Evolutionary conservation across 2,888 invertebrate species (phyloP).

Genomic region (Acronicta psi): DNA sequence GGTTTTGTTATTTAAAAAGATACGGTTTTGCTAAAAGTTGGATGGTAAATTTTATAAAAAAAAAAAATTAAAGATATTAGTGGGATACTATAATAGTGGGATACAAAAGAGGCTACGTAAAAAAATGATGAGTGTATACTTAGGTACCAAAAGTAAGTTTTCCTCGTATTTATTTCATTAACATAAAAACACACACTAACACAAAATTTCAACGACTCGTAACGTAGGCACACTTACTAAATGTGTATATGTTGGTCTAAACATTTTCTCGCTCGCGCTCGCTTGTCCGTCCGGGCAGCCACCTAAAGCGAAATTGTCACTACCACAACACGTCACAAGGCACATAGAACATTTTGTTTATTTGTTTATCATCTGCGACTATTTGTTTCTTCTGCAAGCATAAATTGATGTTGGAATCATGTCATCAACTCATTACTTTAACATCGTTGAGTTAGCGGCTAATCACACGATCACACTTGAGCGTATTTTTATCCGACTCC

Average conservation of each 20-base stretch:
- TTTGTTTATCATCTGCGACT: slow-evolving; percentile 41
- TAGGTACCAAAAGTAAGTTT: too few relatives aligned
- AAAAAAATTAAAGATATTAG: too few relatives aligned
- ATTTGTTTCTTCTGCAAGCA: slow-evolving; percentile 30
- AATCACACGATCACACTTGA: neutral
- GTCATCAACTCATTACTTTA: slow-evolving; percentile 29
- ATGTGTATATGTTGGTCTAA: slow-evolving; percentile 46
- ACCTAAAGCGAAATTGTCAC: slow-evolving; percentile 58
- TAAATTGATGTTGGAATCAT: slow-evolving; percentile 19
- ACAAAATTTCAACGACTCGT: slow-evolving; percentile 40
- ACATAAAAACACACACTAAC: neutral
- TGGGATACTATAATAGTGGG: too few relatives aligned
- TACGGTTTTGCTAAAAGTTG: too few relatives aligned
- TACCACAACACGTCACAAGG: slow-evolving; percentile 27
- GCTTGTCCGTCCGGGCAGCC: slow-evolving; percentile 43
- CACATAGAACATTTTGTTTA: slow-evolving; percentile 39
- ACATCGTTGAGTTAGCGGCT: neutral
- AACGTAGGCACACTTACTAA: slow-evolving; percentile 65
- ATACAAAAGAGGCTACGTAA: too few relatives aligned
- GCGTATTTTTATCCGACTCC: neutral
- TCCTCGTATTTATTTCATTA: neutral
- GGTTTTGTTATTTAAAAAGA: too few relatives aligned
- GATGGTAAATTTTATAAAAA: too few relatives aligned
- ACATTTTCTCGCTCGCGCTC: slow-evolving; percentile 34
- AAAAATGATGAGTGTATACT: too few relatives aligned